Conservation (phyloP, 1,140 invertebrate species). For the Planococcus citri region DNA sequence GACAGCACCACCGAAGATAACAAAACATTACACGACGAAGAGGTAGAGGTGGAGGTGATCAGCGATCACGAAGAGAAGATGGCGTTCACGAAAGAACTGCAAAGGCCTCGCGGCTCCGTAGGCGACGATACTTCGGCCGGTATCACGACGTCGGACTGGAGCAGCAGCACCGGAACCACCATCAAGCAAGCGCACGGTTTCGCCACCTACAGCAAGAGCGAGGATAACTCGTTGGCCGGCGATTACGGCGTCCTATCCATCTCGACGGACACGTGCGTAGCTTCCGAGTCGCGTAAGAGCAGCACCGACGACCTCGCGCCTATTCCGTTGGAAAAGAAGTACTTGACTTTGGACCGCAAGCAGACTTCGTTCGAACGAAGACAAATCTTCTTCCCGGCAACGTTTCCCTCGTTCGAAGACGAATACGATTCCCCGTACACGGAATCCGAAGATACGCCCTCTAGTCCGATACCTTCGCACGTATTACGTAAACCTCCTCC, state of each 20-base stretch:
- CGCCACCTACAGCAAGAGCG: constrained; percentile 25
- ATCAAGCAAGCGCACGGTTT: constrained; percentile 28
- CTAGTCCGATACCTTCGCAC: constrained; percentile 18
- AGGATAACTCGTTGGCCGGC: constrained; percentile 30
- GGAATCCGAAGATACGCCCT: constrained; percentile 30
- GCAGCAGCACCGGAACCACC: constrained; percentile 39
- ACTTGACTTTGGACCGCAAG: constrained; percentile 8
- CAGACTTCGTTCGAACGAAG: not conserved
- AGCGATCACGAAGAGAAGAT: constrained; percentile 25
- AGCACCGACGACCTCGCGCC: constrained; percentile 19
- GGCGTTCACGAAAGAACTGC: constrained; percentile 42
- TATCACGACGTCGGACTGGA: constrained; percentile 69
- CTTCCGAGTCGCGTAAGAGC: constrained; percentile 28
- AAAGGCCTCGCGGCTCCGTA: constrained; percentile 51
- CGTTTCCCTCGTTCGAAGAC: constrained; percentile 25
- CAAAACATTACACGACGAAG: constrained; percentile 42
- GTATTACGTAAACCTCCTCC: constrained; percentile 20
- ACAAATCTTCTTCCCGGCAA: constrained; percentile 17
- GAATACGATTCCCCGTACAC: constrained; percentile 32
- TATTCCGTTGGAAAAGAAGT: constrained; percentile 9
- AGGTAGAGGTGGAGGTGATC: constrained; percentile 37
- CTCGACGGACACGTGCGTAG: constrained; percentile 27
- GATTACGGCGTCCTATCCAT: constrained; percentile 28
- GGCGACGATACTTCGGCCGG: constrained; percentile 73
- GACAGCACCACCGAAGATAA: constrained; percentile 29